Percentiles rank a stretch among this genome's conserved stretches.
These are phyloP conservation scores for Cyclopterus lumpus DNA, from an alignment of 2,797 vertebrate genomes.

Conservation along the genomic window DNA sequence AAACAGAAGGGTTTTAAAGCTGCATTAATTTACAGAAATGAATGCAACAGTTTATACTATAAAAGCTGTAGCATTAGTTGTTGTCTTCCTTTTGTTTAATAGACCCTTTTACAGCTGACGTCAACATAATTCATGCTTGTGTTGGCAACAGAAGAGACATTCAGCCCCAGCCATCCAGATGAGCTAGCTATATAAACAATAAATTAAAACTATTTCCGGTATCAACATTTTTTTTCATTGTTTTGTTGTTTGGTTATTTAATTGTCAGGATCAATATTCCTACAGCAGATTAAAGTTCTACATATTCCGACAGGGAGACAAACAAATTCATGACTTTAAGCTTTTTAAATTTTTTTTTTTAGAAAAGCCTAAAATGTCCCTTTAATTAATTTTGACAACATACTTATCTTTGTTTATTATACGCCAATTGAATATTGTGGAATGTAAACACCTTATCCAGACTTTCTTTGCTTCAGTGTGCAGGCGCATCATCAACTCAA, in stretches of 20 bases:
- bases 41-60: background rate
- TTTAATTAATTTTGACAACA: background rate
- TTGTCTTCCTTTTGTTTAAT: background rate
- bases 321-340: background rate
- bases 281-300: background rate
- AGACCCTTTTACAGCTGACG: background rate
- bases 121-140: background rate
- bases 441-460: background rate
- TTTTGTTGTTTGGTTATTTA: background rate
- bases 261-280: background rate
- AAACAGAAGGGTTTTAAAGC: constrained; percentile 34
- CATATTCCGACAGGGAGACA: background rate
- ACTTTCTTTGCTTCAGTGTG: background rate
- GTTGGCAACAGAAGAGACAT: background rate
- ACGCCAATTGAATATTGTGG: background rate
- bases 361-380: background rate
- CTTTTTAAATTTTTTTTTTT: too few relatives aligned
- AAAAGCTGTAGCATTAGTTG: constrained; percentile 21
- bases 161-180: background rate
- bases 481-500: background rate
- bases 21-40: constrained; percentile 1
- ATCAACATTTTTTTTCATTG: background rate
- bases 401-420: background rate
- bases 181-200: background rate
- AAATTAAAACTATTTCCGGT: background rate